A percentile compares a stretch with the other conserved stretches of the same genome.
Evolutionary conservation across 1,140 invertebrate genomes (phyloP).

Genomic region (Schlechtendalia chinensis): DNA sequence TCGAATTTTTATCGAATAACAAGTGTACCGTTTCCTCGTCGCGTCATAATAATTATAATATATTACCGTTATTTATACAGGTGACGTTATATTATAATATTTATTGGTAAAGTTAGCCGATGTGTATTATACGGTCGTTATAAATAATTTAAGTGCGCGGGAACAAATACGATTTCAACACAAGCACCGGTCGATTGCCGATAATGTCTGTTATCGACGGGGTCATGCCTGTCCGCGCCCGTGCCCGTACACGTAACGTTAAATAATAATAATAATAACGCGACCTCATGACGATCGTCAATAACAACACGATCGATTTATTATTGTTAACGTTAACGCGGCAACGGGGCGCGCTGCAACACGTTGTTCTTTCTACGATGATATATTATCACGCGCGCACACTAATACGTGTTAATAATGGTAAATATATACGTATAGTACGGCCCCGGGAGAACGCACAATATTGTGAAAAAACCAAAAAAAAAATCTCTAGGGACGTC

Average conservation of each 20-base stretch:
- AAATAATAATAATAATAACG: not conserved
- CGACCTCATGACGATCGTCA: not conserved
- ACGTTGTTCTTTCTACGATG: not conserved
- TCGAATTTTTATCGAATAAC: no score
- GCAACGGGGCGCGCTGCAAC: not conserved
- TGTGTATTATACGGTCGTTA: not conserved
- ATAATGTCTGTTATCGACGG: not conserved
- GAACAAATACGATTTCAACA: not conserved
- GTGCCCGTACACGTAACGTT: not conserved
- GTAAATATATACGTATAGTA: no score
- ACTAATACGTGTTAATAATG: no score
- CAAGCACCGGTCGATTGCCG: constrained; percentile 1
- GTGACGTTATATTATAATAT: no score
- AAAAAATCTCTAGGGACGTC: no score
- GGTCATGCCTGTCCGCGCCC: constrained; percentile 11
- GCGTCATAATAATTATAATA: no score
- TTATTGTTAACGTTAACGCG: not conserved
- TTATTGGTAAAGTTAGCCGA: no score
- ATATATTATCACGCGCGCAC: no score
- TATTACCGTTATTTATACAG: no score
- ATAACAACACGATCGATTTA: not conserved
- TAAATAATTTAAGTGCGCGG: not conserved
- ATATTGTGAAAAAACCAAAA: no score
- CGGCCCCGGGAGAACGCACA: no score
- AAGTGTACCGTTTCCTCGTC: no score